Conservation (phyloP, 2,888 invertebrate species). For the Steinernema carpocapsae region DNA sequence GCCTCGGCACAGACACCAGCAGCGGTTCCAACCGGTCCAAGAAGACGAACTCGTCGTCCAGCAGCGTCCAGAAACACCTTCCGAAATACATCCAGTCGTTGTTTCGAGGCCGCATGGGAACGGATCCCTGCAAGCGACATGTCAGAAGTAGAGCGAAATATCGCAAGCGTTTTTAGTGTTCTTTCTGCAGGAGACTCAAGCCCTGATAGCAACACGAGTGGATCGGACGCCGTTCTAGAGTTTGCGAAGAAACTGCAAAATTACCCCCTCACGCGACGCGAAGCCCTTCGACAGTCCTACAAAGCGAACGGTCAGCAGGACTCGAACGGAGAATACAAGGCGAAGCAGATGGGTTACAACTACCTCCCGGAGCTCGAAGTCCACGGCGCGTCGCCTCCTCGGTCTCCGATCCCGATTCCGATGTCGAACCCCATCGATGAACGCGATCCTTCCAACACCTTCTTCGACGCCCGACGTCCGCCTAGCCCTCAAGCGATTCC, state of each 20-base stretch:
- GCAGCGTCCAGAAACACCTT: conserved; percentile 63
- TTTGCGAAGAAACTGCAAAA: conserved; percentile 68
- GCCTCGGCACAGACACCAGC: conserved; percentile 67
- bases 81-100: conserved; percentile 68
- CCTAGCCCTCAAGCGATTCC: conserved; percentile 67
- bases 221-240: conserved; percentile 68
- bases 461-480: conserved; percentile 54
- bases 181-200: conserved; percentile 60
- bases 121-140: conserved; percentile 67
- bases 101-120: conserved; percentile 67
- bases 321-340: conserved; percentile 39
- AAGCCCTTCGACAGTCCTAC: conserved; percentile 59
- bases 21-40: conserved; percentile 67
- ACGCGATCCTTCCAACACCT: neutral
- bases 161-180: no score
- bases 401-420: conserved; percentile 42
- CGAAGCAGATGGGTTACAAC: conserved; percentile 49
- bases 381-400: conserved; percentile 66
- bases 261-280: conserved; percentile 63
- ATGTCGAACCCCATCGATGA: conserved; percentile 1
- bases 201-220: conserved; percentile 63
- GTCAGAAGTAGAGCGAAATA: conserved; percentile 46
- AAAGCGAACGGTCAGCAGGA: conserved; percentile 52
- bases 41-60: conserved; percentile 66
- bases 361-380: conserved; percentile 67